Base-by-base conservation (phyloP, 1,140 invertebrate genomes). In the Rhopalosiphum padi region DNA sequence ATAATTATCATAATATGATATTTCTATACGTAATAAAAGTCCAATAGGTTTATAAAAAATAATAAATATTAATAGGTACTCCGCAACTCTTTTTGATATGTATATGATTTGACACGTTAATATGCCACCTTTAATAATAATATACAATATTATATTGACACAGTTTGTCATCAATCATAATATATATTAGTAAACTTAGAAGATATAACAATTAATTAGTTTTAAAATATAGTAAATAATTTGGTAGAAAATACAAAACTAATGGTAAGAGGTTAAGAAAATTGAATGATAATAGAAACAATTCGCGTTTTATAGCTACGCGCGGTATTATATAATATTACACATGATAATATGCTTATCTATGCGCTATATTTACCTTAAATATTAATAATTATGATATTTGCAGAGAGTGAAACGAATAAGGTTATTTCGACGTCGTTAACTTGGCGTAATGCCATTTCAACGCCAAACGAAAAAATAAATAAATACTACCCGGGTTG, bases 401-500 rank as follows among this genome's bases (percentile, higher is more conserved):
- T 90, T n/a, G 9, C n/a, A n/a, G 90, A 48, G 68, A 35, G 90
- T 35, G 43, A 82, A 91, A 91, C 43, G 22, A 91, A 82, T n/a
- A 82, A 82, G 43, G 90, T 35, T 55, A 41, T 91, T 91, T 91
- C 68, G n/a, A n/a, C n/a, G 68, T 11, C 41, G 90, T 91, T 43
- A 60, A 82, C 90, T 82, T 91, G 90, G 90, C 90, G 41, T 46
- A 77, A 46, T 83, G 91, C 77, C 91, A 92, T 82, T 48, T 92
- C 83, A 48, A 4, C 43, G 22, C 48, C 23, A 83, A 82, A 68
- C 60, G 90, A 43, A 43, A 91, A 94, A 82, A 51, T 41, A 90
- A 93, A 53, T 91, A 46, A 55, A 94, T 85, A 94, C 94, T 91
- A 83, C 25, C 43, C 43, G 60, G 43, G 21, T 15, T 55, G 21